These are phyloP conservation scores for Eupithecia centaureata DNA, from an alignment of 2,888 invertebrate genomes.

Conservation along the genomic window DNA sequence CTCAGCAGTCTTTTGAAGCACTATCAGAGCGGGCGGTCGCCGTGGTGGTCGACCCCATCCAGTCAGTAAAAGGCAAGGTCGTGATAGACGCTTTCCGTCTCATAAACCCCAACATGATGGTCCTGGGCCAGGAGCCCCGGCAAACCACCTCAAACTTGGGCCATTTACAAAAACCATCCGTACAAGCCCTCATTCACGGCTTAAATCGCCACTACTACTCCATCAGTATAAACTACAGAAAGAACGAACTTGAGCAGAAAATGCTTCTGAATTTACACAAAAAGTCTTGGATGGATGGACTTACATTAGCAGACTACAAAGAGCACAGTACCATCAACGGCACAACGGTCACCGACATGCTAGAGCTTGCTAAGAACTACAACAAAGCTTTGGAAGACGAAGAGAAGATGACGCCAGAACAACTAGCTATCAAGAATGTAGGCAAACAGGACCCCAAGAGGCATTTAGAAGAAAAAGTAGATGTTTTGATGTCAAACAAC, in stretches of 20 bases:
- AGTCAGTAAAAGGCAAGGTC: constrained; percentile 99
- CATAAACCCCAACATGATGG: constrained; percentile 99
- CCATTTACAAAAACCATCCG: constrained; percentile 99
- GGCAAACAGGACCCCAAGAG: constrained; percentile 99
- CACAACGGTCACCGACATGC: constrained; percentile 97
- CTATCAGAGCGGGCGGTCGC: constrained; percentile 99
- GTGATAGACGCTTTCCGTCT: constrained; percentile 99
- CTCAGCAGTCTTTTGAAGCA: constrained; percentile 99
- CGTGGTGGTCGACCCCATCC: constrained; percentile 99
- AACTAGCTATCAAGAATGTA: constrained; percentile 99
- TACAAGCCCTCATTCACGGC: constrained; percentile 99
- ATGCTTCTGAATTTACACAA: constrained; percentile 99
- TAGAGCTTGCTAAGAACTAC: constrained; percentile 98
- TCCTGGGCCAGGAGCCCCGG: constrained; percentile 98
- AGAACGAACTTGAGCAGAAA: constrained; percentile 99
- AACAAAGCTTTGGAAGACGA: constrained; percentile 99
- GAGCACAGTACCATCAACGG: constrained; percentile 97
- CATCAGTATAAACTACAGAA: constrained; percentile 99
- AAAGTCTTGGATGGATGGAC: constrained; percentile 99
- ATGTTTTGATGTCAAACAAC: constrained; percentile 97
- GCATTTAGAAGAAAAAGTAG: constrained; percentile 99
- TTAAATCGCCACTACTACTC: constrained; percentile 99
- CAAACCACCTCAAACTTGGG: constrained; percentile 99
- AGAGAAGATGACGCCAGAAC: constrained; percentile 99
- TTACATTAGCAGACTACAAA: constrained; percentile 94